A percentile compares a stretch with the other conserved stretches of the same genome.
phyloP scores from a whole-genome alignment of 2,888 invertebrate genomes.

The Phytoseiulus persimilis region DNA sequence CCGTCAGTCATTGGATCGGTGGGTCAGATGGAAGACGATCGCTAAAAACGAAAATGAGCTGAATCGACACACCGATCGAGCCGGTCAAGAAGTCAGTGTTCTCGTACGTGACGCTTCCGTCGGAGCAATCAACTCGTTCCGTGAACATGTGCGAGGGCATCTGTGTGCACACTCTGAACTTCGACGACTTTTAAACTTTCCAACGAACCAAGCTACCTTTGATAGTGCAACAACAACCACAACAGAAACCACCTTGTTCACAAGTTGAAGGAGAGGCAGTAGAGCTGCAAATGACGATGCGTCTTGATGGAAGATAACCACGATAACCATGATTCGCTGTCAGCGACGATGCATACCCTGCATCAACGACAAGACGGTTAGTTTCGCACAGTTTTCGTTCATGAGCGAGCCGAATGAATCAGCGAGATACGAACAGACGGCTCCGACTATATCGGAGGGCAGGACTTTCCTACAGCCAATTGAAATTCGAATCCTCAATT shows the following conservation, averaged over 20 bases:
- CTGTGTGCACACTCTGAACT: background rate
- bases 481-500: background rate
- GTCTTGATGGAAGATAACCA: background rate
- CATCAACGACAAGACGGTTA: background rate
- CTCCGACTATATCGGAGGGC: no score
- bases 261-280: conserved; percentile 5
- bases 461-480: background rate
- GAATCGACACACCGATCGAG: background rate
- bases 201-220: background rate
- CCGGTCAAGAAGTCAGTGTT: background rate
- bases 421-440: no score
- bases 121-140: conserved; percentile 5
- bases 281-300: background rate
- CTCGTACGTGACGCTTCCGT: conserved; percentile 5
- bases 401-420: no score
- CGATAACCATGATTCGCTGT: background rate
- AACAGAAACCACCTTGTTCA: background rate
- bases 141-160: background rate
- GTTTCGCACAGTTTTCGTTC: no score
- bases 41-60: background rate
- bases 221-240: background rate
- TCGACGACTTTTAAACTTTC: background rate
- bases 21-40: background rate
- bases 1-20: background rate
- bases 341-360: background rate